phyloP scores from a whole-genome alignment of 2,797 vertebrate species.

The Rhinoraja longicauda region DNA sequence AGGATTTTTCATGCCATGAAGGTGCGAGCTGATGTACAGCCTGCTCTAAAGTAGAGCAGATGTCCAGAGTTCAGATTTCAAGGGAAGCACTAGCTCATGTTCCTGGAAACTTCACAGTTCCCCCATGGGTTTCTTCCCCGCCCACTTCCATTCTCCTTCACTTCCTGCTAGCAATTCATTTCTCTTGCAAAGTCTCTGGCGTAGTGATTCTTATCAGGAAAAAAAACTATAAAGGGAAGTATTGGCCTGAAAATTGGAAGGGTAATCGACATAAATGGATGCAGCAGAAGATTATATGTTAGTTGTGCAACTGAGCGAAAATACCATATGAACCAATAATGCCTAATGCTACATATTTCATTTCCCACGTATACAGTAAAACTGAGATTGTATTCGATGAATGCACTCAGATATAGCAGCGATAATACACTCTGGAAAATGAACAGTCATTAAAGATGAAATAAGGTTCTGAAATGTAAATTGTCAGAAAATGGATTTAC shows the following conservation, averaged over 20 bases:
- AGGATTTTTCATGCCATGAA: not conserved
- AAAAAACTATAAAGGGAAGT: no score
- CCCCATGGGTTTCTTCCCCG: not conserved
- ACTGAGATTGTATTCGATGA: not conserved
- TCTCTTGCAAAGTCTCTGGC: not conserved
- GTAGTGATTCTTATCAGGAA: not conserved
- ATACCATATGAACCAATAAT: not conserved
- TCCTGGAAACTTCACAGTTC: not conserved
- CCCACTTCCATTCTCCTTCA: not conserved
- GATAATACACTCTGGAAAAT: not conserved
- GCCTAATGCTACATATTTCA: not conserved
- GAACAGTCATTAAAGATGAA: not conserved
- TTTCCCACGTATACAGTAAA: not conserved
- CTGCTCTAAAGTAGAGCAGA: not conserved
- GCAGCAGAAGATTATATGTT: not conserved
- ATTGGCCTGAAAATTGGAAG: not conserved
- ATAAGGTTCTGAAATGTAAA: not conserved
- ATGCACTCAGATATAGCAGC: not conserved
- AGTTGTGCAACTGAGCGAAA: not conserved
- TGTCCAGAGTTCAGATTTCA: slow-evolving; percentile 16
- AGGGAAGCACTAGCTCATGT: not conserved
- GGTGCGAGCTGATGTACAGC: not conserved
- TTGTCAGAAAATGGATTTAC: not conserved
- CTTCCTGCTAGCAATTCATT: not conserved
- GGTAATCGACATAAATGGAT: not conserved